Base-by-base conservation (phyloP, 1,140 invertebrate genomes). In the Anoplophora glabripennis region DNA sequence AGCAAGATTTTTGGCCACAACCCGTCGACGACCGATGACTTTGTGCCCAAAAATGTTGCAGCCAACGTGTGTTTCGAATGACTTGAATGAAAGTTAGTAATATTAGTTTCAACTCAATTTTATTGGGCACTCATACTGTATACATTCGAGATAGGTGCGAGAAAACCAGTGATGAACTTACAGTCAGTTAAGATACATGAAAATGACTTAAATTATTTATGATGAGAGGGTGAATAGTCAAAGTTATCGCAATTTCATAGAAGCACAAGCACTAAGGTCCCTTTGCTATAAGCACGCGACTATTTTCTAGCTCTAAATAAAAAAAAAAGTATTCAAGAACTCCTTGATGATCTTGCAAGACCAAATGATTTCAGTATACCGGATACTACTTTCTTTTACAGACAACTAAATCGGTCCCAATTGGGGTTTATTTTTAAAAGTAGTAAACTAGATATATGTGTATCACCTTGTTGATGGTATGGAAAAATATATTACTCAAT, bases 101-200 rank as follows among this genome's bases (percentile, higher is more conserved):
- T 64, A 56, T 72, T 70, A 72, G 71, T 79, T 78, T 74, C 78
- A 80, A 77, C 77, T 17, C 75, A 78, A 74, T 79, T 75, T 81
- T 81, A 81, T 81, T 81, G 80, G 80, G 79, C 79, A 80, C 77
- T 79, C 74, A 73, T 67, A 68, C 63, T 63, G 46, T 61, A 57
- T 61, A 72, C 70, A 73, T 64, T 48, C 54, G 67, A 64, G 53
- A 63, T 61, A 59, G 71, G 71, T 72, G 72, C 67, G 70, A 60
- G 63, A 64, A 66, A 76, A 74, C 73, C 52, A 74, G 73, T 74
- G 72, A 65, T 54, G 57, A 57, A 59, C 42, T 10, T 49, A 35
- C 14, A 34, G 11, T 28, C 21, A 28, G 21, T 49, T 49, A 49
- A 21, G n/a, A 49, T 49, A 49, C 28, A 49, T 49, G 28, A 49